phyloP scores from a whole-genome alignment of 2,113 vertebrate genomes.

The Eulemur macaco region DNA sequence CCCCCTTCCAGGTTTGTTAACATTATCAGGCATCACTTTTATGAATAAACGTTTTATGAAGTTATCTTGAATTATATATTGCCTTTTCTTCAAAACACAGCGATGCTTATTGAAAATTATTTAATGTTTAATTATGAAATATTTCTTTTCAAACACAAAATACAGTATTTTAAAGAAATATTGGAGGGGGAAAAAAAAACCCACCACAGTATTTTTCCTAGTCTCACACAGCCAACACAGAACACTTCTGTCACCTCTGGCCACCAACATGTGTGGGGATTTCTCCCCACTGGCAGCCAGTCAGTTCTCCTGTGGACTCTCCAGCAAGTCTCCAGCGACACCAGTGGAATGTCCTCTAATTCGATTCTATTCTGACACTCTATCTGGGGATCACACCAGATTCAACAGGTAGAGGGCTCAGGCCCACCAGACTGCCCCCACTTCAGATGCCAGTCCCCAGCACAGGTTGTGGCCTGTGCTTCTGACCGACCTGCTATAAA shows the following conservation, averaged over 20 bases:
- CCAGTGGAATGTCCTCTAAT: neutral
- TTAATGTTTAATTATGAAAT: neutral
- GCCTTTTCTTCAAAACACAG: neutral
- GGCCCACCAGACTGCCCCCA: neutral
- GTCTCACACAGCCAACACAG: neutral
- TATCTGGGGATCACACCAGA: neutral
- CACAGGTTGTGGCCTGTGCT: no score
- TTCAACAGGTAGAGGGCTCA: neutral
- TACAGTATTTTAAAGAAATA: neutral
- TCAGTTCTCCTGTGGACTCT: neutral
- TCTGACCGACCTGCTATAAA: neutral
- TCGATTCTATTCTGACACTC: neutral
- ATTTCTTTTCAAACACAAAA: neutral
- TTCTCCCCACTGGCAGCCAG: neutral
- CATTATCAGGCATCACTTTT: neutral
- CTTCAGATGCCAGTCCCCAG: neutral
- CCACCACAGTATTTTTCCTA: neutral
- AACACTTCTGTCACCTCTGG: neutral
- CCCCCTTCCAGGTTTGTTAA: neutral
- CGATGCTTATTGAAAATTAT: neutral
- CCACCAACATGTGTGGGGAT: neutral
- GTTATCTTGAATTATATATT: slow-evolving; percentile 11
- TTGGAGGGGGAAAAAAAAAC: neutral
- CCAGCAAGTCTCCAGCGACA: neutral
- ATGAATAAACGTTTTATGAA: neutral